These are phyloP conservation scores for Drosophila putrida DNA, from an alignment of 2,888 invertebrate genomes.

Conservation along the genomic window DNA sequence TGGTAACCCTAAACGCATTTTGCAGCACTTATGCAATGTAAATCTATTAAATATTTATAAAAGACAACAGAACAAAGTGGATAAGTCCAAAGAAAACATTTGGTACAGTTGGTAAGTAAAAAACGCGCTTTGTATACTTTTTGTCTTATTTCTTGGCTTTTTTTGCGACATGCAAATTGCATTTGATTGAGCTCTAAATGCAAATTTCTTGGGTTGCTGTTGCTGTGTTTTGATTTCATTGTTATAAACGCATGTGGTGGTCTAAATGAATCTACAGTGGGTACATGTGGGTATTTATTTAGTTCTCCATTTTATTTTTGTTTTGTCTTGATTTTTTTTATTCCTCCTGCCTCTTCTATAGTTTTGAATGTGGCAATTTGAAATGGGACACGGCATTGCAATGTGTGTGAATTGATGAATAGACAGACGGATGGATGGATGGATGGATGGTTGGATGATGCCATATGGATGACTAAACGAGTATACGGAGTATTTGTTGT, in stretches of 20 bases:
- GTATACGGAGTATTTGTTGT: constrained; percentile 31
- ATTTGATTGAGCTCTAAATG: constrained; percentile 81
- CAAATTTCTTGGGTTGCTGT: constrained; percentile 60
- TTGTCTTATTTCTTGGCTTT: constrained; percentile 22
- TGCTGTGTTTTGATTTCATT: constrained; percentile 74
- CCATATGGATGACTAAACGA: constrained; percentile 60
- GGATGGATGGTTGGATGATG: constrained; percentile 21
- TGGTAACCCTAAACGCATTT: constrained; percentile 43
- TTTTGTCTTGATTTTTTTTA: constrained; percentile 3
- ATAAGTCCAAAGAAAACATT: constrained; percentile 1
- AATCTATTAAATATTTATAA: constrained; percentile 73
- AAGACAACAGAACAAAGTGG: constrained; percentile 26
- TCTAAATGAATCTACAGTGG: constrained; percentile 45
- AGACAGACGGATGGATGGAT: not conserved
- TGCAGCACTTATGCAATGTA: constrained; percentile 53
- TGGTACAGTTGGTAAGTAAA: constrained; percentile 20
- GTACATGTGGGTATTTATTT: constrained; percentile 46
- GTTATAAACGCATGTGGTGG: constrained; percentile 66
- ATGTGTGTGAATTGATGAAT: constrained; percentile 20
- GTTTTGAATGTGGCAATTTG: constrained; percentile 37
- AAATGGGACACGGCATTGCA: constrained; percentile 33
- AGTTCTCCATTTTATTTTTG: constrained; percentile 17
- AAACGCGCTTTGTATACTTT: constrained; percentile 36
- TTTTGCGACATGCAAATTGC: constrained; percentile 63
- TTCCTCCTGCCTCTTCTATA: constrained; percentile 20